Evolutionary conservation across 1,140 invertebrate genomes (phyloP), one percentile per base, ranked within the genome.

Genomic region (Tribolium madens): DNA sequence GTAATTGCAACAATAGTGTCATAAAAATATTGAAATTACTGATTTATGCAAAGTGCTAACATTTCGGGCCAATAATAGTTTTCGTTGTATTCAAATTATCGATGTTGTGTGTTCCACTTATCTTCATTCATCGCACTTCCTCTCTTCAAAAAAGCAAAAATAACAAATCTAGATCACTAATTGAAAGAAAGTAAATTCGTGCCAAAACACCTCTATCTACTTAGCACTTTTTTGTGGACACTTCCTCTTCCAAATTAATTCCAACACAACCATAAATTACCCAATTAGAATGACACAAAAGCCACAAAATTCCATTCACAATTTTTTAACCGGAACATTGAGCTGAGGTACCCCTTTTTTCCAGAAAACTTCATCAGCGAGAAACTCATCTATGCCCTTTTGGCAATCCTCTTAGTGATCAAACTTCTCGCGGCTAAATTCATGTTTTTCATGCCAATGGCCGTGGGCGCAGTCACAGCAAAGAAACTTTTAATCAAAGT

Each of bases 401-500:
- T 95, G 68, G 92, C 93, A 0, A 87, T 95, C 7, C 83, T 95
- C 71, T 83, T 95, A 1, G 90, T 95, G n/a, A 90, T 95, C 15
- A 94, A 94, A 83, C 85, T 95, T 75, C 91, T 95, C 69, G 94
- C 93, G 75, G 83, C 94, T 79, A 94, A 94, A 84, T 88, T 94
- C 46, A 89, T 94, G 81, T 93, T 93, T 85, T 87, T 95, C 2
- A 86, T 94, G 76, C 93, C 93, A 0, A 86, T 94, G 46, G 83
- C 94, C 1, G 88, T 94, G 73, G 94, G 94, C 0, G 90, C 94
- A 2, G 92, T 92, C 0, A 91, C 93, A 0, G 93, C 93, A 1
- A 95, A 95, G 86, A 95, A 95, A 83, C 86, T 95, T 71, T 89
- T 95, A 78, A 86, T 95, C 2, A 95, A 95, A 81, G 86, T 95